These are phyloP conservation scores for Drosophila saltans DNA, from an alignment of 1,140 invertebrate genomes.

Conservation along the genomic window DNA sequence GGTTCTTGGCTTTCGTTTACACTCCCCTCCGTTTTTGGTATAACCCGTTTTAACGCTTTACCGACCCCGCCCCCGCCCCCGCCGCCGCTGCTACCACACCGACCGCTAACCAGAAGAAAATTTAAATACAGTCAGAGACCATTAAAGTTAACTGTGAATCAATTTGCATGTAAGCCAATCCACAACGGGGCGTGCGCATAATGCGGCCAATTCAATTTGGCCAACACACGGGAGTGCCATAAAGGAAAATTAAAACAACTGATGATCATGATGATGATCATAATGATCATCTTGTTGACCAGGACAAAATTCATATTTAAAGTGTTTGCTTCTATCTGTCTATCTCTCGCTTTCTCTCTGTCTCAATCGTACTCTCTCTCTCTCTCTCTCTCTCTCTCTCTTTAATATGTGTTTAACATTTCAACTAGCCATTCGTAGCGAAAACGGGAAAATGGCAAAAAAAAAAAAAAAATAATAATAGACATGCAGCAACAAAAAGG, in stretches of 20 bases:
- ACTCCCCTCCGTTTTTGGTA: neutral
- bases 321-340: constrained; percentile 7
- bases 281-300: constrained; percentile 18
- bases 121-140: constrained; percentile 62
- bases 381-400: constrained; percentile 23
- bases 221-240: constrained; percentile 50
- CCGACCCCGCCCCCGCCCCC: too few relatives aligned
- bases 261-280: constrained; percentile 18
- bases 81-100: too few relatives aligned
- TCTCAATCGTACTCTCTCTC: neutral
- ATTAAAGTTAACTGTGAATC: constrained; percentile 70
- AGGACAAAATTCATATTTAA: constrained; percentile 40
- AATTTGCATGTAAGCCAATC: constrained; percentile 52
- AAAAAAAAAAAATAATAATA: constrained; percentile 14
- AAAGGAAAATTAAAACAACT: constrained; percentile 18
- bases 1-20: neutral
- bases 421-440: constrained; percentile 15
- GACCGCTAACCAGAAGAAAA: constrained; percentile 22
- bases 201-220: constrained; percentile 73
- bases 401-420: constrained; percentile 50
- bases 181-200: constrained; percentile 26
- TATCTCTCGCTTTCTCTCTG: neutral
- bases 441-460: constrained; percentile 20
- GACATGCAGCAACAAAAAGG: constrained; percentile 16
- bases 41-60: neutral